Evolutionary conservation across 2,888 invertebrate genomes (phyloP), one percentile per base, ranked within the genome.

Genomic region (Stenoptilia bipunctidactyla): DNA sequence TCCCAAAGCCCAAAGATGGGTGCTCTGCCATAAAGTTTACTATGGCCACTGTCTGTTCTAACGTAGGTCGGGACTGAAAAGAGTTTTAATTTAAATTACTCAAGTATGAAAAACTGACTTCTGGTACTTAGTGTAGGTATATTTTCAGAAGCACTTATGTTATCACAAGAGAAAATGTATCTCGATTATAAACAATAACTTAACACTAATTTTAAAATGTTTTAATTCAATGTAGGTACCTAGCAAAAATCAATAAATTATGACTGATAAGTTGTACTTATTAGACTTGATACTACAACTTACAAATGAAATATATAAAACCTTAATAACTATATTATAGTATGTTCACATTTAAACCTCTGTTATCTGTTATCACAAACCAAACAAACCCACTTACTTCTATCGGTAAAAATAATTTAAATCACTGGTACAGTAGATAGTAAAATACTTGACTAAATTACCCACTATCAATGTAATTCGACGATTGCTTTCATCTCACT

Each of bases 11-110:
- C 15, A 83, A 48, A 0, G 61, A 49, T 15, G 66, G 72, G 44
- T 83, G 77, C 42, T 75, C 69, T 50, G 80, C 82, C 82, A 82
- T 80, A 47, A 79, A 82, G 34, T 77, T 69, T 12, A 82, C 73
- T 40, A 83, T 79, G 0, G 79, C 75, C 33, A 69, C 58, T 33
- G 82, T 75, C 50, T 83, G 83, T 46, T 80, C 77, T 37, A 76
- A 40, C 45, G 73, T 79, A 5, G 82, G 82, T 2, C 83, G 69
- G 14, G 77, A 67, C 80, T 80, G 50, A 13, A 58, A 53, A 49
- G 12, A 40, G 30, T 34, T 13, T 30, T 15, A 27, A 27, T 35
- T n/a, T 13, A 15, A 34, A 38, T 40, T 40, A 25, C 2, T 10
- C 15, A 38, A 20, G 13, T 34, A 39, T 33, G 14, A 12, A 20